Evolutionary conservation across 2,888 invertebrate species (phyloP), one percentile per base, ranked within the genome.

Genomic region (Ligdia adustata): DNA sequence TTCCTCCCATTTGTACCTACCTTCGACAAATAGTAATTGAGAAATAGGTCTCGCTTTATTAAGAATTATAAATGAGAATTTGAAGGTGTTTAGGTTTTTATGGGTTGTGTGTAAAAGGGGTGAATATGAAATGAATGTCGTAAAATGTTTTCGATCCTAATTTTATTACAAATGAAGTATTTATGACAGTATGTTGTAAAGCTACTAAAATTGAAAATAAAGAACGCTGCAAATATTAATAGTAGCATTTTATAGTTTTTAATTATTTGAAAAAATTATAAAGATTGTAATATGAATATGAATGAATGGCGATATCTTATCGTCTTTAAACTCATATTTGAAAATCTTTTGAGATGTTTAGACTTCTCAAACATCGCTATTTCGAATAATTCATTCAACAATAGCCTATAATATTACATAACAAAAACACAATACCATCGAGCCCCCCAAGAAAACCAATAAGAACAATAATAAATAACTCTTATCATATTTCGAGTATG

Each of bases 401-500:
- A n/a, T n/a, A 45, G 15, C 6, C 64, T 66, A 70, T 69, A 74
- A n/a, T n/a, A n/a, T n/a, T n/a, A 72, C 63, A 65, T 69, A 70
- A 66, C 72, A 77, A 77, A 69, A 64, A 68, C 65, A 66, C 66
- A 69, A 65, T 66, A 69, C 67, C 70, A 52, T 35, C 66, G 69
- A n/a, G n/a, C 60, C 81, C 86, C 84, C 79, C 76, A 77, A 82
- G 83, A 86, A 86, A 89, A 89, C 86, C 90, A 89, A 90, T 90
- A 90, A 89, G 89, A 90, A 89, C 88, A 89, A 90, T 89, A 90
- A 90, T 90, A 90, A 90, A 90, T 90, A 86, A 86, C 86, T 89
- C 88, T 89, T 90, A 90, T 90, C 89, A 90, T 90, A 90, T 90
- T 90, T 90, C 88, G 90, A 90, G 90, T 89, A 88, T 90, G 88